Percentiles rank a stretch among this genome's conserved stretches.
Conservation (phyloP, 1,140 invertebrate species). For the Pectinophora gossypiella region DNA sequence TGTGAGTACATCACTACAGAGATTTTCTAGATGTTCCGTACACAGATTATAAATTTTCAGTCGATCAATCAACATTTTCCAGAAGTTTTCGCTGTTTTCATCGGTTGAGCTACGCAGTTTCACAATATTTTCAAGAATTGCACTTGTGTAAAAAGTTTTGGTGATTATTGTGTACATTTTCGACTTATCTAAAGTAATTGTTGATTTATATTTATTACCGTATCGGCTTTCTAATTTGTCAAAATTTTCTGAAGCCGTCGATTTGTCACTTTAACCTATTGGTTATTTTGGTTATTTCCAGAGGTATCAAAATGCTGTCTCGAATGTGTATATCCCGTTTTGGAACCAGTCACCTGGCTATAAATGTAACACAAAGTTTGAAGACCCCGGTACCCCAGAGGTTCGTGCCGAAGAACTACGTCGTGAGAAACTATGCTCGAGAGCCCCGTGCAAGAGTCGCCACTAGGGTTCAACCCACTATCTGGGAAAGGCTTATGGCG, state of each 20-base stretch:
- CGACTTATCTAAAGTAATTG: no score
- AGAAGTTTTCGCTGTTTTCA: not conserved
- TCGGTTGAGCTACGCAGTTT: not conserved
- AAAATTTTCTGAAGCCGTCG: no score
- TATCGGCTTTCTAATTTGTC: no score
- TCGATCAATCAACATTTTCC: no score
- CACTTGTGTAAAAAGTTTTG: not conserved
- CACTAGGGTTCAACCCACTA: constrained; percentile 43
- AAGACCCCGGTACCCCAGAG: constrained; percentile 52
- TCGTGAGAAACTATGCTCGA: constrained; percentile 64
- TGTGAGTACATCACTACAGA: no score
- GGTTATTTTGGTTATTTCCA: no score
- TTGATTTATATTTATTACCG: no score
- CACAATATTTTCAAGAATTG: not conserved
- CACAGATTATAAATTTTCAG: no score
- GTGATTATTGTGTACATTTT: not conserved
- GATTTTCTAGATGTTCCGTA: no score
- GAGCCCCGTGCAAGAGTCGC: constrained; percentile 51
- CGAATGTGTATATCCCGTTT: constrained; percentile 57
- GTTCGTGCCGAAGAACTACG: constrained; percentile 61
- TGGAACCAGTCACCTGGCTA: constrained; percentile 40
- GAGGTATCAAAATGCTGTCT: constrained; percentile 61
- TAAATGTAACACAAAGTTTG: constrained; percentile 48
- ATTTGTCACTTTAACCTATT: no score
- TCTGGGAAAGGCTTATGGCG: constrained; percentile 70